Evolutionary conservation across 1,140 invertebrate species (phyloP), one percentile per base, ranked within the genome.

Genomic region (Acromyrmex echinatior): DNA sequence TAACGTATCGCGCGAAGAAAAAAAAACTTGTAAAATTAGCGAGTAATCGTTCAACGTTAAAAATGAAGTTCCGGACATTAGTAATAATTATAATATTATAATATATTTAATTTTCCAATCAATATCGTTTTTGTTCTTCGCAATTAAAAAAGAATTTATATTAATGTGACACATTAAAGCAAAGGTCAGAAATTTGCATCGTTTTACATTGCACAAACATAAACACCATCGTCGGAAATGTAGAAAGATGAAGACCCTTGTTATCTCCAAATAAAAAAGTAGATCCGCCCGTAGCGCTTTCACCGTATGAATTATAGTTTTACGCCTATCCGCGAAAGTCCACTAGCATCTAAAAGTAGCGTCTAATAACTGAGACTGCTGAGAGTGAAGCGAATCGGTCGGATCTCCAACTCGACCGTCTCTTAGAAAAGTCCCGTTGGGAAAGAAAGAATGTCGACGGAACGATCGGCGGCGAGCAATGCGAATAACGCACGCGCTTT

Each of bases 401-500:
- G 1, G 49, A 12, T 31, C 28, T 58, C 25, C n/a, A 5, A 74
- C 10, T 74, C 28, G 28, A 31, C 16, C 16, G 28, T 56, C 51
- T 56, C 51, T 0, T 10, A 18, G 65, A 45, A 35, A n/a, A 14
- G 14, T 9, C 2, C 39, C 21, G 16, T 62, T 63, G 58, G 21
- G n/a, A 39, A 39, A 53, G 49, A 71, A 71, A 31, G 14, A 74
- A 74, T 12, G 28, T 25, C 70, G 25, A 21, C 16, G 12, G 28
- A 35, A 10, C 25, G 25, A 25, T 74, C 28, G 25, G 12, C 7
- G 16, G 49, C 35, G 25, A 35, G 16, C 25, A 51, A 56, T 10
- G 71, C 65, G 65, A 31, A 31, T 65, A 65, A 66, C 31, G 63
- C 63, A 2, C 25, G 49, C 49, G 25, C 18, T 76, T 76, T 58